Evolutionary conservation across 2,113 vertebrate species (phyloP).

Genomic region (Phaethon lepturus): DNA sequence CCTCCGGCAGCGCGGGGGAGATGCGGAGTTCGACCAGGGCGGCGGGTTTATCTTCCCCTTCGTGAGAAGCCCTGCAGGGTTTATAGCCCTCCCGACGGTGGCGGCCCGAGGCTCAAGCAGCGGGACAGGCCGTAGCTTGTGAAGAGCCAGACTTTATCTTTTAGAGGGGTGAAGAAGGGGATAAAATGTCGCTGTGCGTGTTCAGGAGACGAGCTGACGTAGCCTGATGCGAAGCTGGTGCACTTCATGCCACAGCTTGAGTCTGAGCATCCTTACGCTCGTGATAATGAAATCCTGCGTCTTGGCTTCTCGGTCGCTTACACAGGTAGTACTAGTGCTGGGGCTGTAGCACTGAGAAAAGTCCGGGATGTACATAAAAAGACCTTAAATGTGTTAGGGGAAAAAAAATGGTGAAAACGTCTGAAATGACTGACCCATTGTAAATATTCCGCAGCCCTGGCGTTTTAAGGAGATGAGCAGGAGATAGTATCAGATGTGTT

Average conservation of each 20-base stretch:
- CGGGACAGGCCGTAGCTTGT: not conserved
- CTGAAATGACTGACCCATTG: not conserved
- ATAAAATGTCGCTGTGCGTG: rapidly evolving
- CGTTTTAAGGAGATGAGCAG: not conserved
- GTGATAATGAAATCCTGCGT: not conserved
- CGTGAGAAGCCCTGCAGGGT: not conserved
- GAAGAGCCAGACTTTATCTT: not conserved
- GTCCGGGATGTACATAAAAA: rapidly evolving
- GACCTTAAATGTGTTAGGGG: not conserved
- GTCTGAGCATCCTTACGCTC: not conserved
- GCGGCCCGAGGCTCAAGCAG: not conserved
- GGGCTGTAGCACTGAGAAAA: not conserved
- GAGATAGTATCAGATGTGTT: not conserved
- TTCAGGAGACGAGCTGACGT: not conserved
- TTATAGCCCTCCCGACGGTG: not conserved
- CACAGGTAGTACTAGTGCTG: rapidly evolving
- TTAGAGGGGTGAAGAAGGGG: not conserved
- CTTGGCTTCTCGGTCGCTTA: not conserved
- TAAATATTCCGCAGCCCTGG: not conserved
- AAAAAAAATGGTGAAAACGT: rapidly evolving
- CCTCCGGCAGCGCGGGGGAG: not conserved
- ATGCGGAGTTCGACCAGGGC: not conserved
- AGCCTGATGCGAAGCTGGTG: not conserved
- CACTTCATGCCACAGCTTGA: rapidly evolving
- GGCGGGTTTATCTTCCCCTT: not conserved